A percentile compares a stretch with the other conserved stretches of the same genome.
These are phyloP conservation scores for Ardeotis arabs DNA, from an alignment of 2,113 vertebrate species.

Conservation along the genomic window DNA sequence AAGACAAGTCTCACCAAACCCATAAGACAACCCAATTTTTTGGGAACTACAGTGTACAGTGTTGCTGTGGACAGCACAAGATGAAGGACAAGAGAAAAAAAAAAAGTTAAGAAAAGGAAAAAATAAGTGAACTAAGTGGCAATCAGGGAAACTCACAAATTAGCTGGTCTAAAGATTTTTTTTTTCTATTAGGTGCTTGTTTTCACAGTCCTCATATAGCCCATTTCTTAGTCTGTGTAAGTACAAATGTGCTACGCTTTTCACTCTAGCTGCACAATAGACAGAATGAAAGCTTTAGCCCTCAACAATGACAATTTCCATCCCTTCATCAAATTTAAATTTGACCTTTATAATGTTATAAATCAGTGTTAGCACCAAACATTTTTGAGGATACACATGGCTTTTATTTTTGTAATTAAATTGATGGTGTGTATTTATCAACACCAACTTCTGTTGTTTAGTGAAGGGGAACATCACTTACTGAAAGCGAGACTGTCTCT, in stretches of 20 bases:
- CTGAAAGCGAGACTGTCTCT: neutral
- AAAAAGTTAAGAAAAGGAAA: neutral
- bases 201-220: neutral
- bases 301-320: neutral
- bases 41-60: neutral
- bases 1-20: neutral
- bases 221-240: neutral
- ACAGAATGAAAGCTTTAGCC: neutral
- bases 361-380: neutral
- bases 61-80: neutral
- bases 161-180: neutral
- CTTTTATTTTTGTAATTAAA: neutral
- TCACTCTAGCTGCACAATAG: neutral
- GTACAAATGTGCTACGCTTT: neutral
- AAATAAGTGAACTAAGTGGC: neutral
- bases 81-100: neutral
- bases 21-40: neutral
- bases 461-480: neutral
- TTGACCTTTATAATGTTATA: neutral
- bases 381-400: neutral
- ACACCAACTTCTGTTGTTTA: neutral
- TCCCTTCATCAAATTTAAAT: neutral
- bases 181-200: neutral
- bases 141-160: neutral
- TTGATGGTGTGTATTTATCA: neutral